Evolutionary conservation across 2,113 vertebrate species (phyloP), one percentile per base, ranked within the genome.

Genomic region (Chamaetylas fuelleborni): DNA sequence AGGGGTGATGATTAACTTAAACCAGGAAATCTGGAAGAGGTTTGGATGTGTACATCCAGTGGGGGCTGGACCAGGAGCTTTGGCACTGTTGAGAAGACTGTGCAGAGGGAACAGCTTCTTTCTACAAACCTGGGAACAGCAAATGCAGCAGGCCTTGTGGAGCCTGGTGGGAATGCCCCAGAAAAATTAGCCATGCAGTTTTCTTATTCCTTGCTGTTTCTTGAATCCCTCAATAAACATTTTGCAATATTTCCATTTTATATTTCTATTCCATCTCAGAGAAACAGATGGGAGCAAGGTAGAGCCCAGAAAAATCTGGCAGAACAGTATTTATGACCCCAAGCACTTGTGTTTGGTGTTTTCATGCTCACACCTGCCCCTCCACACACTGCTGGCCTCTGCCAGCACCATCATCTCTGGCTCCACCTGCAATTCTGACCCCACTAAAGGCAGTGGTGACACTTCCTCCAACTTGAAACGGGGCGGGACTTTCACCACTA

Each of bases 401-500:
- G 64, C n/a, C 50, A 47, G 66, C 38, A 47, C 25, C 5, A 2
- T 6, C 0, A 0, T 40, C n/a, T 8, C 28, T 90, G 57, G n/a
- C 45, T 53, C 64, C 74, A 57, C 29, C 61, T 87, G 48, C 60
- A 86, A 80, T 33, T 64, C 78, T 85, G 51, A 70, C 14, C 22
- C 34, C 2, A 1, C 42, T 81, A 28, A 86, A 2, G 12, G 51
- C 71, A 92, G 48, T 2, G 14, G 28, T 43, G 76, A 87, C 84
- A 90, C 60, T 60, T 72, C 58, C 43, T 90, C 48, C n/a, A 34
- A 14, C 85, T 74, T 83, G 79, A 86, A 73, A 67, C 18, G 36
- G 76, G 88, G 82, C 6, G 2, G 86, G 86, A 81, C 64, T 95
- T 93, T 96, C 88, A 86, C 82, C 93, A 50, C 53, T 73, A 23